Percentiles rank a stretch among this genome's conserved stretches.
Evolutionary conservation across 2,888 invertebrate species (phyloP).

Genomic region (Idaea aversata): DNA sequence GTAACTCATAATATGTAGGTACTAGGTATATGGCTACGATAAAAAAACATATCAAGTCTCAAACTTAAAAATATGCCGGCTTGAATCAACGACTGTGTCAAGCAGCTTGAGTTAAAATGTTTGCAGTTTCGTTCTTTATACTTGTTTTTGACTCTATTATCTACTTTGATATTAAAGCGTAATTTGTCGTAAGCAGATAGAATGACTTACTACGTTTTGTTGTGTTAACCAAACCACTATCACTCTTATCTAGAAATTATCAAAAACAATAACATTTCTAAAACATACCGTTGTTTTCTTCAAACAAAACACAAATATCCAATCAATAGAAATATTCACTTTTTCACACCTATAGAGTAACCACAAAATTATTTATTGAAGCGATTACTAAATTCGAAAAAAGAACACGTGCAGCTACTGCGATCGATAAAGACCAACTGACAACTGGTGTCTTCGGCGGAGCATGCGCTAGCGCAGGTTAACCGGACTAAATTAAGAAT

Average conservation of each 20-base stretch:
- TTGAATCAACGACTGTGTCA: no score
- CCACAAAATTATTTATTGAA: constrained; percentile 52
- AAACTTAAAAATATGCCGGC: background rate
- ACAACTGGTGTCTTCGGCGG: constrained; percentile 56
- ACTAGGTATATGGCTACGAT: background rate
- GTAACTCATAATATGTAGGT: constrained; percentile 19
- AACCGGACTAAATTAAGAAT: constrained; percentile 48
- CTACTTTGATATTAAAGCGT: background rate
- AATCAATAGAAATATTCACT: constrained; percentile 33
- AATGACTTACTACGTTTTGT: constrained; percentile 17
- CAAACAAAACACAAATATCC: constrained; percentile 25
- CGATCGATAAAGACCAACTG: constrained; percentile 73
- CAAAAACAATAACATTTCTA: constrained; percentile 30
- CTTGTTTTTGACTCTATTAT: background rate
- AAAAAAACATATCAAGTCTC: background rate
- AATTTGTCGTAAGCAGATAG: background rate
- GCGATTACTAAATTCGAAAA: constrained; percentile 51
- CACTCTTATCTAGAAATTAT: constrained; percentile 51
- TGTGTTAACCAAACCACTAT: constrained; percentile 60
- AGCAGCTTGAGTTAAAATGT: background rate
- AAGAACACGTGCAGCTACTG: constrained; percentile 37
- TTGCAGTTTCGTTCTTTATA: background rate
- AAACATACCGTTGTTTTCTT: background rate
- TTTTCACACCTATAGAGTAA: constrained; percentile 36
- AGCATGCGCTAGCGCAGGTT: constrained; percentile 68